Conservation (phyloP, 2,888 invertebrate genomes). For the Congeria kusceri region DNA sequence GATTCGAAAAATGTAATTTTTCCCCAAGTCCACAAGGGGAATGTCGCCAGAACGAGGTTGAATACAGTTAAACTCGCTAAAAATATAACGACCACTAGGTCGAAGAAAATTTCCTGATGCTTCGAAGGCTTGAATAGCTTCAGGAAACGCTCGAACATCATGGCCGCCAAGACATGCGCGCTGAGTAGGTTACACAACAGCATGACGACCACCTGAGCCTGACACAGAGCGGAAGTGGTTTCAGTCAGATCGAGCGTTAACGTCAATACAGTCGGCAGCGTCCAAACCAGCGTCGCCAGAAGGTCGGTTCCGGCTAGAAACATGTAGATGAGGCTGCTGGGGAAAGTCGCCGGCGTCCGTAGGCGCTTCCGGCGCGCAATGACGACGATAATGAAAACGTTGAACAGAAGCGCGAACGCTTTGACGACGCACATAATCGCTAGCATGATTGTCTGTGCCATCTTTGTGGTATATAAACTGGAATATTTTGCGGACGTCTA, state of each 20-base stretch:
- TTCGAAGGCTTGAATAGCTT: conserved; percentile 71
- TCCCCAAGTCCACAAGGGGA: conserved; percentile 74
- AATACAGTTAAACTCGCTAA: conserved; percentile 67
- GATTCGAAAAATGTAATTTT: conserved; percentile 55
- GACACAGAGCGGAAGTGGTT: conserved; percentile 66
- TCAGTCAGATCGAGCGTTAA: conserved; percentile 60
- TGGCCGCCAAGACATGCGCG: conserved; percentile 65
- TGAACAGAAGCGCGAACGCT: conserved; percentile 45
- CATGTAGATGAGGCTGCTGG: conserved; percentile 47
- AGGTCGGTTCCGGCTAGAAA: conserved; percentile 68
- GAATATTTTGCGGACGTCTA: too few relatives aligned
- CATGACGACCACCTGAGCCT: conserved; percentile 67
- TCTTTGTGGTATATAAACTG: not conserved
- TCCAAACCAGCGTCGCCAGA: conserved; percentile 68
- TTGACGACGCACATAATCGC: conserved; percentile 42
- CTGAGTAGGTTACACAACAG: conserved; percentile 66
- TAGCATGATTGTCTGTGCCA: conserved; percentile 11
- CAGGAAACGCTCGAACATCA: conserved; percentile 71
- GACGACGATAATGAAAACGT: conserved; percentile 52
- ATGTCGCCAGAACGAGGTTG: conserved; percentile 67
- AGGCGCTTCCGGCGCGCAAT: conserved; percentile 56
- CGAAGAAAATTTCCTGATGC: conserved; percentile 69
- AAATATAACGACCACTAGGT: conserved; percentile 63
- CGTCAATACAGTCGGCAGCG: conserved; percentile 53
- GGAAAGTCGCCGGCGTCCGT: conserved; percentile 49